A percentile compares a stretch with the other conserved stretches of the same genome.
phyloP scores from a whole-genome alignment of 2,888 invertebrate genomes.

The Argyra leucocephala region DNA sequence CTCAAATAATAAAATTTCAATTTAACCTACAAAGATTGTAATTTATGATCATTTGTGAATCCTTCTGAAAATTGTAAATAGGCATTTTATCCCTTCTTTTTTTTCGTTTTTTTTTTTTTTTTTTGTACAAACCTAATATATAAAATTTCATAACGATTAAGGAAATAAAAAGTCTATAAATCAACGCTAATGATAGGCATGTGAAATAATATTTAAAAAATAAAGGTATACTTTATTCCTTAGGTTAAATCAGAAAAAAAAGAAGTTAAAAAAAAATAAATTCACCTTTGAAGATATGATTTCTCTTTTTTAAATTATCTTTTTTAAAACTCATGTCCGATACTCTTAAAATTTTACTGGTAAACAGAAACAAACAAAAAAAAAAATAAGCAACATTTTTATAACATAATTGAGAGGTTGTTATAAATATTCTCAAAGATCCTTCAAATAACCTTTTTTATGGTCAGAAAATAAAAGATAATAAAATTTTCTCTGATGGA shows the following conservation, averaged over 20 bases:
- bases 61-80: neutral
- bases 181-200: neutral
- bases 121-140: neutral
- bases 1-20: neutral
- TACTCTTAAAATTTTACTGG: neutral
- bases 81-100: no score
- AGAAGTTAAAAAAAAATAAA: no score
- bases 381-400: neutral
- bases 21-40: neutral
- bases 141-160: neutral
- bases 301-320: no score
- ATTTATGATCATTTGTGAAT: neutral
- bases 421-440: neutral
- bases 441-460: neutral
- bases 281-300: no score
- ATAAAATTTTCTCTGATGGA: neutral
- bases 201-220: neutral
- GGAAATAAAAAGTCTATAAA: slow-evolving; percentile 3
- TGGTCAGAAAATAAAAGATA: no score
- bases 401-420: neutral
- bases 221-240: neutral
- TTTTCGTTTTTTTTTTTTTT: neutral
- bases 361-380: no score
- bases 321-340: neutral
- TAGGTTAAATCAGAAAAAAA: neutral